Base-by-base conservation (phyloP, 2,113 vertebrate genomes). In the Crypturellus undulatus region DNA sequence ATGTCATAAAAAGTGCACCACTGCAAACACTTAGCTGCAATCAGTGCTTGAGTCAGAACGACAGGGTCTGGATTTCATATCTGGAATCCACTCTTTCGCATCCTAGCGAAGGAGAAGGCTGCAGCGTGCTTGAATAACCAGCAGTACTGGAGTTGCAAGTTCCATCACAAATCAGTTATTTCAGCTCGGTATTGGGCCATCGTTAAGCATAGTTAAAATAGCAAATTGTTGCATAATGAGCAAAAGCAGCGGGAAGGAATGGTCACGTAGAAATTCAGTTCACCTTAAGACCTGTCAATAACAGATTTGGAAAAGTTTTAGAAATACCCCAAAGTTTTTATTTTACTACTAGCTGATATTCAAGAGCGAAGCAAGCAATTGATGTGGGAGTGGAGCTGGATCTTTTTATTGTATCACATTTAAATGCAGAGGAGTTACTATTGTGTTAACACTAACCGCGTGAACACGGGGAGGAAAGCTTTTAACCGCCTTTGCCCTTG, bases 111-210 rank as follows among this genome's bases (percentile, higher is more conserved):
- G 51, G 38, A 34, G 78, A 47, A 77, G 79, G 38, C 77, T 64
- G 83, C 54, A 79, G 75, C 67, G 19, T 24, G 63, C 68, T 21
- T 70, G 94, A 94, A 79, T 85, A 93, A 97, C 94, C 87, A 87
- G 95, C 69, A 70, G 26, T 89, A 89, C 89, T 93, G 84, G 89
- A 85, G 45, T 28, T 76, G 58, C 94, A 89, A 73, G 62, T 94
- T 92, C 72, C 64, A 69, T 84, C 77, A 62, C 72, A 87, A 92
- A 95, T 96, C 60, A 72, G 59, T 80, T 91, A 70, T 77, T 92
- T 90, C 43, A 83, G 60, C 47, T 84, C 56, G 51, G 84, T 80
- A 14, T 94, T 69, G 89, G 75, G 64, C 84, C 54, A 22, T 25
- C 70, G 60, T 52, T 71, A 6, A 40, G 80, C 70, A 89, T 91